Evolutionary conservation across 2,113 vertebrate genomes (phyloP), one percentile per base, ranked within the genome.

Genomic region (Antechinus flavipes): DNA sequence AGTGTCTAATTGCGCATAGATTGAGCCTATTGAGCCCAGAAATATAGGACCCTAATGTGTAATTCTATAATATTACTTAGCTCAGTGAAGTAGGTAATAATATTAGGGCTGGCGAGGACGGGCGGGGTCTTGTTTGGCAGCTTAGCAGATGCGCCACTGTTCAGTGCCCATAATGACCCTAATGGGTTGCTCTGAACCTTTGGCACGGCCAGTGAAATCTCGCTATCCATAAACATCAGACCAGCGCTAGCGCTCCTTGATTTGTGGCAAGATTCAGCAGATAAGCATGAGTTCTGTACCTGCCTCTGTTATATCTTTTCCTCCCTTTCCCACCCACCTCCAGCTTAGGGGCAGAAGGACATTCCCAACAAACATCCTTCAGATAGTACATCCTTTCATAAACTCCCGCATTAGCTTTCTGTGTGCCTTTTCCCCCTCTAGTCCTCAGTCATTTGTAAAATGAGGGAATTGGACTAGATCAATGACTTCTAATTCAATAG

Each of bases 11-110:
- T 93, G 95, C 35, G 94, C 90, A 3, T 92, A 91, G 95, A 95
- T 42, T 84, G 68, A 93, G 95, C 93, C 93, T 91, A 91, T 95
- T 30, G 89, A 52, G 92, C 90, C 90, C 68, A 76, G 90, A 94
- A 92, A 93, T 54, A 92, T 84, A 91, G 56, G 96, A 58, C 89
- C 96, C 93, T 23, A 54, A 89, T 24, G 95, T 93, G 95, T 91
- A 50, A 53, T 54, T 93, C 90, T 56, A n/a, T 0, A 0, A 58
- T 84, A 95, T 93, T 84, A 94, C 54, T 91, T 93, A 84, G 94
- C 84, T 90, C 97, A 96, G 95, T 55, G 93, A 94, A 94, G 93
- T 96, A 94, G 96, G 89, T 95, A 93, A 95, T 90, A 93, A 58
- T 93, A 55, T 54, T 26, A 54, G 91, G 89, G 16, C 25, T 30